Percentiles rank a stretch among this genome's conserved stretches.
Conservation (phyloP, 1,140 invertebrate species). For the Drosophila navojoa region DNA sequence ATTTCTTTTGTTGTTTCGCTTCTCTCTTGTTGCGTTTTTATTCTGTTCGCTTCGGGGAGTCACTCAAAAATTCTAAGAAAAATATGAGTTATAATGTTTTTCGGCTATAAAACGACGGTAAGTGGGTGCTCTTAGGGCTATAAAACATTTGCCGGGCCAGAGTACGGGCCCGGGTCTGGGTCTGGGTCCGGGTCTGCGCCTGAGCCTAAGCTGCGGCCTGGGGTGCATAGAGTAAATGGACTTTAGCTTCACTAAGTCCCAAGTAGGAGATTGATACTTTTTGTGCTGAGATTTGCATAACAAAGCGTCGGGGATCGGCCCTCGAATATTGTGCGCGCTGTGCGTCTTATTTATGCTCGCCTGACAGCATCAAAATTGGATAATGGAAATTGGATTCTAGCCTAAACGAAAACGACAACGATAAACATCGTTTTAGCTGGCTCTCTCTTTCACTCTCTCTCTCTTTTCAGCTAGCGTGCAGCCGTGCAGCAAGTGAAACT, state of each 20-base stretch:
- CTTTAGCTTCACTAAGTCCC: conserved; percentile 41
- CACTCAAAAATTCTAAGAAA: conserved; percentile 41
- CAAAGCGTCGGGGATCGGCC: conserved; percentile 48
- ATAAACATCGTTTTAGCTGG: neutral
- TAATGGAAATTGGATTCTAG: conserved; percentile 78
- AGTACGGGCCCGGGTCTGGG: neutral
- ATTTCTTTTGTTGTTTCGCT: conserved; percentile 23
- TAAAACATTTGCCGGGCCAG: conserved; percentile 25
- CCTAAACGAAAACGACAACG: conserved; percentile 46
- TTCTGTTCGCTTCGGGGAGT: conserved; percentile 12
- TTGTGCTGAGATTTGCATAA: conserved; percentile 65
- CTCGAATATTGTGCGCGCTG: conserved; percentile 13
- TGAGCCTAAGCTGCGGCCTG: neutral
- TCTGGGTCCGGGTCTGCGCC: neutral
- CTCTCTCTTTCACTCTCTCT: neutral
- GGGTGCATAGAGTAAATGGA: conserved; percentile 36
- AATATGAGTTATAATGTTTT: conserved; percentile 42
- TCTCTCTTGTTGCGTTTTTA: neutral
- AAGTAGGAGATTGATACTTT: conserved; percentile 64
- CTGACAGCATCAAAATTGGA: conserved; percentile 75
- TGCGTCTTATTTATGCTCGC: conserved; percentile 62
- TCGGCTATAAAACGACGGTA: conserved; percentile 27
- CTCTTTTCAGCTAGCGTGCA: neutral
- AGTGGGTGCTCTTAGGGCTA: conserved; percentile 19
- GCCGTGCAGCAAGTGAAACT: conserved; percentile 38